A percentile compares a stretch with the other conserved stretches of the same genome.
These are phyloP conservation scores for Dolichomitus sp. DNA, from an alignment of 2,888 invertebrate species.

Conservation along the genomic window DNA sequence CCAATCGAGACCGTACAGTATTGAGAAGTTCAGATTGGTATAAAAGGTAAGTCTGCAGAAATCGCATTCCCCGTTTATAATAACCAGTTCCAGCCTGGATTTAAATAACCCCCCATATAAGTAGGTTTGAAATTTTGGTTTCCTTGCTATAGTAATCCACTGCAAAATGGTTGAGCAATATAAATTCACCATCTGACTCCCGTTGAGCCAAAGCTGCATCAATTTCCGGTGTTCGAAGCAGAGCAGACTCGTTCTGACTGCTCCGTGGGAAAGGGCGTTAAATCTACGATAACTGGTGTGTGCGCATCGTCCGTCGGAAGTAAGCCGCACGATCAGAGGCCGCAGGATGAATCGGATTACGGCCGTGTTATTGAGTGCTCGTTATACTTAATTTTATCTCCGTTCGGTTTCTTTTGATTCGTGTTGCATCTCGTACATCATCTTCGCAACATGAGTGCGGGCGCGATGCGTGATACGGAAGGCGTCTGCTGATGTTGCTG, in stretches of 20 bases:
- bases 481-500: neutral
- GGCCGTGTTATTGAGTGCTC: conserved; percentile 67
- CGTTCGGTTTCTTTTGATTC: conserved; percentile 16
- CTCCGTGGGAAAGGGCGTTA: conserved; percentile 63
- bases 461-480: conserved; percentile 41
- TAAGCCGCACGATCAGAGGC: conserved; percentile 36
- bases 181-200: neutral
- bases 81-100: conserved; percentile 2
- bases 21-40: neutral
- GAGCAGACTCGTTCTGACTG: conserved; percentile 25
- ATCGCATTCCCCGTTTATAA: conserved; percentile 2
- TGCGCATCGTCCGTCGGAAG: conserved; percentile 56
- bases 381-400: conserved; percentile 52
- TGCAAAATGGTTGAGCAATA: neutral
- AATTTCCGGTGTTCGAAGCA: conserved; percentile 61
- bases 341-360: conserved; percentile 68
- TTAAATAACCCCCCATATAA: neutral
- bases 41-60: neutral
- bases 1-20: conserved; percentile 29
- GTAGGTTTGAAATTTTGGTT: neutral
- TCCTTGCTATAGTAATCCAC: neutral
- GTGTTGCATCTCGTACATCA: conserved; percentile 34
- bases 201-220: conserved; percentile 40
- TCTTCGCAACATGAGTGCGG: conserved; percentile 19
- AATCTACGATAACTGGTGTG: conserved; percentile 52